Base-by-base conservation (phyloP, 2,888 invertebrate genomes). In the Drosophila colorata region DNA sequence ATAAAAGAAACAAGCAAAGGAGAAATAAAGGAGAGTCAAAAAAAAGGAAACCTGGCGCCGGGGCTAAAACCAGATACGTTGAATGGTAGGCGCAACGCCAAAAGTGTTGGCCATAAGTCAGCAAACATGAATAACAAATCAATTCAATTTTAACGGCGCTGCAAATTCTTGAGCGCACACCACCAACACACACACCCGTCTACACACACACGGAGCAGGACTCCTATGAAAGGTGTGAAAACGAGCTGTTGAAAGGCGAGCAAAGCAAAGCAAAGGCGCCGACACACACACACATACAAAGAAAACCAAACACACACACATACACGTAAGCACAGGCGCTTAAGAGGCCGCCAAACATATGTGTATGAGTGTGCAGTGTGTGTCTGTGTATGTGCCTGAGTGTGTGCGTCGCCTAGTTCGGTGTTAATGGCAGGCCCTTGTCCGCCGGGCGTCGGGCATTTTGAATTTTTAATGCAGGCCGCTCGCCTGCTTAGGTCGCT, bases 51-150 rank as follows among this genome's bases (percentile, higher is more conserved):
- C 44, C 25, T 59, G 65, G 74, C 65, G 69, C 80, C 88, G 49
- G 46, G 67, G 58, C 68, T 58, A 77, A 77, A 67, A 63, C 78
- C 61, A 70, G 70, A 58, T 72, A 69, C 63, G 78, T 72, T 77
- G 80, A 86, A 86, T 80, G 80, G 83, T 88, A 84, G 83, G 83
- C 87, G 74, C 87, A 77, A 73, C 74, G 78, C 80, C 88, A 79
- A 82, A 87, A 85, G 85, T 87, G 88, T 84, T 88, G 87, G 80
- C 90, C 82, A 88, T 88, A 88, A 90, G 90, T 88, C 89, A 88
- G 88, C 82, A 86, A 84, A 88, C 88, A 88, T 88, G 88, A 90
- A 90, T 88, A 88, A 90, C 90, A 90, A 88, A 88, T 90, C 88
- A 90, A 88, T 88, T 89, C 86, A 73, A 81, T 85, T 88, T 90